Evolutionary conservation across 2,797 vertebrate species (phyloP).

Genomic region (Platyrinchus mystaceus): DNA sequence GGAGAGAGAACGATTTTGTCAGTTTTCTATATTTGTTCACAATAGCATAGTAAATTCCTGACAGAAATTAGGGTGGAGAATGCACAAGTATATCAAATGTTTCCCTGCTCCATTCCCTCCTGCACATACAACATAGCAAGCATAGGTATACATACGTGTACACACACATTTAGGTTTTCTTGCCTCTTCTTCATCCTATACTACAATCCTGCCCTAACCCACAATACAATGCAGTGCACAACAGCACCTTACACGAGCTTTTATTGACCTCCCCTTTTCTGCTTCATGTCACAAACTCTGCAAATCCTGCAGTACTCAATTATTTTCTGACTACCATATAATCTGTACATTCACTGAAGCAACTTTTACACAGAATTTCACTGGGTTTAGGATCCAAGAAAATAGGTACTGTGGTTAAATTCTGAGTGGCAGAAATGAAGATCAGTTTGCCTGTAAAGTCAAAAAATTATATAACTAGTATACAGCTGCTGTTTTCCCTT

Average conservation of each 20-base stretch:
- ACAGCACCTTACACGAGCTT: not conserved
- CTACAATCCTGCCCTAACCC: not conserved
- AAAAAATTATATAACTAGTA: not conserved
- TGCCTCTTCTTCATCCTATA: not conserved
- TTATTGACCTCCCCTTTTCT: not conserved
- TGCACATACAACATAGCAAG: not conserved
- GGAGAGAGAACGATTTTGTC: not conserved
- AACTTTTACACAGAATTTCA: not conserved
- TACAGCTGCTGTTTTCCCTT: not conserved
- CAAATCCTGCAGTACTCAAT: not conserved
- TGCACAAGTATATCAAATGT: not conserved
- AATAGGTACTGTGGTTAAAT: not conserved
- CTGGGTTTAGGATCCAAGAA: not conserved
- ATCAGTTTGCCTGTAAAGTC: not conserved
- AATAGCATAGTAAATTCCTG: not conserved
- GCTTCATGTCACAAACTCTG: not conserved
- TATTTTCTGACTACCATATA: not conserved
- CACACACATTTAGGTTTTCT: not conserved
- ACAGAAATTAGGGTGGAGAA: not conserved
- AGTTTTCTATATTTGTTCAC: not conserved
- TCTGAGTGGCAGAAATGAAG: not conserved
- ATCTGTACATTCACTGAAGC: not conserved
- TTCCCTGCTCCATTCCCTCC: not conserved
- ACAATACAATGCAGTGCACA: not conserved
- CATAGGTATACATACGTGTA: fast-evolving